Conservation (phyloP, 2,888 invertebrate species). For the Ichneumoninae sp. region DNA sequence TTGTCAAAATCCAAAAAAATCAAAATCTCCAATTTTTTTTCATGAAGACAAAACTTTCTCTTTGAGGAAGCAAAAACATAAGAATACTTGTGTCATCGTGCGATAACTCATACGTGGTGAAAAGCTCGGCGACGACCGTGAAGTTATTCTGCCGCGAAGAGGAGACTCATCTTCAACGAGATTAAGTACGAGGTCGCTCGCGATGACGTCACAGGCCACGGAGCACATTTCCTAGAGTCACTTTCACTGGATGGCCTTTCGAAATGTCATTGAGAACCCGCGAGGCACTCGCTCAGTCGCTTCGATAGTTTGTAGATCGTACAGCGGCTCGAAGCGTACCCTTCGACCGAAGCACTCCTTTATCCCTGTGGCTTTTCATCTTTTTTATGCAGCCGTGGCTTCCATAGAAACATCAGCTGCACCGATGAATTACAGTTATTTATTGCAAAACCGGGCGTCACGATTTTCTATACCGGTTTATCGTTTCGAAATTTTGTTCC, state of each 20-base stretch:
- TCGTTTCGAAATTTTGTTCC: slow-evolving; percentile 43
- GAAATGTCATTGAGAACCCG: slow-evolving; percentile 78
- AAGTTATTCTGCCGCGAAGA: slow-evolving; percentile 50
- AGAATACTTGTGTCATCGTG: not conserved
- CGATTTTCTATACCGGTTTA: slow-evolving; percentile 33
- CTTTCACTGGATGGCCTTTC: slow-evolving; percentile 82
- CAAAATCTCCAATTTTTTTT: too few relatives aligned
- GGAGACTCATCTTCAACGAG: slow-evolving; percentile 44
- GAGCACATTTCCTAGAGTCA: slow-evolving; percentile 66
- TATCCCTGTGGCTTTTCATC: slow-evolving; percentile 59
- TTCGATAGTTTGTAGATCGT: slow-evolving; percentile 3
- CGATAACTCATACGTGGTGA: not conserved
- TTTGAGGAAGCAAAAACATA: too few relatives aligned
- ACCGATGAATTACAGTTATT: slow-evolving; percentile 45
- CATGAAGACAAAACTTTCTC: too few relatives aligned
- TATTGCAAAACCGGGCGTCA: slow-evolving; percentile 26
- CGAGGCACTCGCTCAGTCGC: slow-evolving; percentile 46
- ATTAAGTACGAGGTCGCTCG: slow-evolving; percentile 71
- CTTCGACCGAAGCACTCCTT: slow-evolving; percentile 40
- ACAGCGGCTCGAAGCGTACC: slow-evolving; percentile 11
- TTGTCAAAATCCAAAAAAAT: too few relatives aligned
- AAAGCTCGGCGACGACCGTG: slow-evolving; percentile 24
- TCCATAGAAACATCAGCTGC: slow-evolving; percentile 15
- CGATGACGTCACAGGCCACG: slow-evolving; percentile 69
- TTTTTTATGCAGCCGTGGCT: slow-evolving; percentile 35